phyloP scores from a whole-genome alignment of 30 jellyfish, hydroid and myxozoan genomes.

The Hydractinia symbiolongicarpus region DNA sequence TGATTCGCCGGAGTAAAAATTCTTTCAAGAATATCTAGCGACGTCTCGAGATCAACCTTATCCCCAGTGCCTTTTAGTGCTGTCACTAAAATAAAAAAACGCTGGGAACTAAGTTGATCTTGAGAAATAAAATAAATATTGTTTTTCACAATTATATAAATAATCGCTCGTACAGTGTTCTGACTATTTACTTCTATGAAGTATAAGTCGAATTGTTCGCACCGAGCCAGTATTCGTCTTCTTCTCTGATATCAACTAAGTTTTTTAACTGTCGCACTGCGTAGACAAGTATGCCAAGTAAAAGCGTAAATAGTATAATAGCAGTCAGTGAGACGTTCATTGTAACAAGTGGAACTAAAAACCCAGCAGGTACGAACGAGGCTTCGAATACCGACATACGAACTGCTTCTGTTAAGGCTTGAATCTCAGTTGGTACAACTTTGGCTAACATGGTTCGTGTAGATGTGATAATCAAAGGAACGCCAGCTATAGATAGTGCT shows the following conservation, averaged over 20 bases:
- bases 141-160: no score
- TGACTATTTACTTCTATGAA: neutral
- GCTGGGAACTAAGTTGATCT: no score
- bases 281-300: neutral
- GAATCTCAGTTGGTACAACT: conserved; percentile 31
- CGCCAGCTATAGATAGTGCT: conserved; percentile 32
- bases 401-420: conserved; percentile 34
- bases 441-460: conserved; percentile 39
- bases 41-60: no score
- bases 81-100: no score
- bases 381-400: conserved; percentile 37
- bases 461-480: conserved; percentile 35
- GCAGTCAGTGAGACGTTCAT: conserved; percentile 20
- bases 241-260: conserved; percentile 25
- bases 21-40: no score
- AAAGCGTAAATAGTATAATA: neutral
- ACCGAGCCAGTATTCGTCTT: conserved; percentile 28
- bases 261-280: neutral
- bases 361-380: conserved; percentile 37
- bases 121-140: no score
- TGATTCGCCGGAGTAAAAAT: no score
- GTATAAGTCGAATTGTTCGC: conserved; percentile 2
- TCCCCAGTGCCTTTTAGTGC: no score
- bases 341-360: conserved; percentile 29
- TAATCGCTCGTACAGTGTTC: neutral